Evolutionary conservation across 2,797 vertebrate genomes (phyloP).

Genomic region (Tauraco hartlaubi): DNA sequence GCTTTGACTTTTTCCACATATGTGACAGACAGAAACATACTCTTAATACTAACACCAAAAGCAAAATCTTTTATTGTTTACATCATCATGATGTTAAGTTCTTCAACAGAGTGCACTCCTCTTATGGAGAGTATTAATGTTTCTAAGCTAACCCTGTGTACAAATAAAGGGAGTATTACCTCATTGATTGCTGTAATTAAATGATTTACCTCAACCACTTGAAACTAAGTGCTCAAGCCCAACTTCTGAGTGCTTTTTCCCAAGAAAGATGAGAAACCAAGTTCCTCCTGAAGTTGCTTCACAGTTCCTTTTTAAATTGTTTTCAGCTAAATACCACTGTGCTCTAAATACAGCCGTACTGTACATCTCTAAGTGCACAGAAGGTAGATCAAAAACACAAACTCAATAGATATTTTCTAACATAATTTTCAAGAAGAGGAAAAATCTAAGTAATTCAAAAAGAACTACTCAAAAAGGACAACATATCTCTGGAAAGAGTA

Average conservation of each 20-base stretch:
- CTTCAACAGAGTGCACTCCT: background rate
- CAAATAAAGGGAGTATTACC: background rate
- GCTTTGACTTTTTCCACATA: background rate
- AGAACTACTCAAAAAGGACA: background rate
- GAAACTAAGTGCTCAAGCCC: background rate
- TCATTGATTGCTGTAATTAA: background rate
- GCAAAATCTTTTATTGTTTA: background rate
- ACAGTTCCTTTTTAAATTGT: background rate
- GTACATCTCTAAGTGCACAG: background rate
- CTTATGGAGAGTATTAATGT: background rate
- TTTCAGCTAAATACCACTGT: background rate
- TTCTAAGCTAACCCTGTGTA: background rate
- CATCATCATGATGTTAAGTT: background rate
- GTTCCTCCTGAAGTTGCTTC: background rate
- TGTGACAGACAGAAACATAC: background rate
- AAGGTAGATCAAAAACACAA: background rate
- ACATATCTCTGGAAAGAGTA: background rate
- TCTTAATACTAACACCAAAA: background rate
- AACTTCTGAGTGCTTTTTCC: too few species aligned
- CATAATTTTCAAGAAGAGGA: background rate
- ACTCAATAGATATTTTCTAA: background rate
- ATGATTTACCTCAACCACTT: background rate
- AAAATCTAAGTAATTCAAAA: background rate
- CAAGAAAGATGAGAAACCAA: background rate
- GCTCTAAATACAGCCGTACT: background rate